Conservation (phyloP, 2,797 vertebrate species). For the Antrozous pallidus region DNA sequence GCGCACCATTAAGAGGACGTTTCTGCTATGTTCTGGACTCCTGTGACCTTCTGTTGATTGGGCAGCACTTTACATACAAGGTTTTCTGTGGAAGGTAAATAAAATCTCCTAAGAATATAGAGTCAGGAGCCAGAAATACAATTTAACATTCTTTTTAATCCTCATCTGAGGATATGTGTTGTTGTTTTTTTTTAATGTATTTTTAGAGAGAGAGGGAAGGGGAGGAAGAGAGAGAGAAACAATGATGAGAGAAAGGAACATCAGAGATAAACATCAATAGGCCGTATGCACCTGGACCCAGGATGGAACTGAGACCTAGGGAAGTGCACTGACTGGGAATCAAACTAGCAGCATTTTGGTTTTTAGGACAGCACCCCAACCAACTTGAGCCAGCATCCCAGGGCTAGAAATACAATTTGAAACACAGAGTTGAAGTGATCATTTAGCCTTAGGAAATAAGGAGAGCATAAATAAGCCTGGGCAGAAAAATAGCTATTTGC, state of each 20-base stretch:
- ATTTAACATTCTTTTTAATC: background rate
- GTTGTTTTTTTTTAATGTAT: background rate
- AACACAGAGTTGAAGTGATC: background rate
- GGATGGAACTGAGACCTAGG: background rate
- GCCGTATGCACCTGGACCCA: background rate
- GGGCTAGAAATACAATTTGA: background rate
- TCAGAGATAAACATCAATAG: background rate
- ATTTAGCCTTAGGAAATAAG: background rate
- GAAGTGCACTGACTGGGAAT: background rate
- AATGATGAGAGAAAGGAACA: background rate
- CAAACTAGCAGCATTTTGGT: background rate
- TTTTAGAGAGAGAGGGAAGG: background rate
- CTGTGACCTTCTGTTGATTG: background rate
- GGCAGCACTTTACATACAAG: background rate
- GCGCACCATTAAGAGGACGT: background rate
- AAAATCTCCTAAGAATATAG: background rate
- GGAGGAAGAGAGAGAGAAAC: background rate
- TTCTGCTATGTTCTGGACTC: background rate
- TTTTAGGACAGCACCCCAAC: background rate
- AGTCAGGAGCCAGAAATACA: background rate
- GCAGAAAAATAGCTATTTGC: background rate
- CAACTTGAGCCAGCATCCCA: background rate
- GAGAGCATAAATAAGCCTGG: background rate
- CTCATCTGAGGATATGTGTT: too few species aligned
- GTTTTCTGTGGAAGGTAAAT: constrained; percentile 1